Percentiles rank a stretch among this genome's conserved stretches.
Conservation (phyloP, 2,888 invertebrate species). For the Lagria hirta region DNA sequence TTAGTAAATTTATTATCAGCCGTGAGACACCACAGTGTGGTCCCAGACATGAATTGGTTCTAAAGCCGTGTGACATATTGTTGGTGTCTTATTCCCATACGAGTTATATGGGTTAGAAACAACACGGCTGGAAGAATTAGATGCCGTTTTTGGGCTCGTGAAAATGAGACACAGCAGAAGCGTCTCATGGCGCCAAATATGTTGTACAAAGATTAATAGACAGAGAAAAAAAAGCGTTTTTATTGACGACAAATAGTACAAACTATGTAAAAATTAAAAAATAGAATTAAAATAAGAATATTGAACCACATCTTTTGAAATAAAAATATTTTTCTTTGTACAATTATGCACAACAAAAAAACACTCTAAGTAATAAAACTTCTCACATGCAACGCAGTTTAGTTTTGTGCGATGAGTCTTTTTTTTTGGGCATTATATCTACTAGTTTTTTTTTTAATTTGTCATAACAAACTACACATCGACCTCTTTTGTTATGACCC, state of each 20-base stretch:
- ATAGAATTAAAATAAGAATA: background rate
- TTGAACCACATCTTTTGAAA: too few species aligned
- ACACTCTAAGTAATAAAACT: constrained; percentile 4
- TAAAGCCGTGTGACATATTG: too few species aligned
- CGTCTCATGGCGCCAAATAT: constrained; percentile 3
- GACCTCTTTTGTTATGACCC: constrained; percentile 1
- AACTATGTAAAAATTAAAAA: background rate
- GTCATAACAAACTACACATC: constrained; percentile 1
- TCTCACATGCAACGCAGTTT: constrained; percentile 1
- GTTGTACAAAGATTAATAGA: background rate
- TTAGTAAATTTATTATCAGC: too few species aligned
- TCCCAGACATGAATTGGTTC: too few species aligned
- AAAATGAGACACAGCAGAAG: constrained; percentile 2
- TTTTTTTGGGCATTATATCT: constrained; percentile 1
- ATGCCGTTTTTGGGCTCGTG: background rate
- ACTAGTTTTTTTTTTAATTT: background rate
- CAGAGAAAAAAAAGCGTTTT: constrained; percentile 5
- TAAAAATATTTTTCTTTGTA: constrained; percentile 3
- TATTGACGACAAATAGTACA: constrained; percentile 2
- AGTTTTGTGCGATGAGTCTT: constrained; percentile 1
- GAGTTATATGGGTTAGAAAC: too few species aligned
- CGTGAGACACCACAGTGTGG: too few species aligned
- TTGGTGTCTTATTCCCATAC: too few species aligned
- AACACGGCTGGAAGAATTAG: too few species aligned
- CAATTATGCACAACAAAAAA: constrained; percentile 4